Evolutionary conservation across 2,888 invertebrate genomes (phyloP).

Genomic region (Ischnus inquisitorius): DNA sequence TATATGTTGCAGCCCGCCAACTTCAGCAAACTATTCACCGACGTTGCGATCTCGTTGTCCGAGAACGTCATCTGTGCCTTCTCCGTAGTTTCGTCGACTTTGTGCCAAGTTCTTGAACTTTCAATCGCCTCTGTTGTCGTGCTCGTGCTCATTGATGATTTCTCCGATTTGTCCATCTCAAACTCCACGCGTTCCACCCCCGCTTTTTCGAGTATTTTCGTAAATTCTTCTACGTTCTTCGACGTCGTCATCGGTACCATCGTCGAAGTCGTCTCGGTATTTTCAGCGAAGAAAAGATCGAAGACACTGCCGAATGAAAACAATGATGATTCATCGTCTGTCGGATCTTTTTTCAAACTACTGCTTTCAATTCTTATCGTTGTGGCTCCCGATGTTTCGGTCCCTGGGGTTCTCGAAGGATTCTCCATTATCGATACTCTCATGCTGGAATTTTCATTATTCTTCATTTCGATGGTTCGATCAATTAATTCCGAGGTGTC

Average conservation of each 20-base stretch:
- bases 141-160: slow-evolving; percentile 36
- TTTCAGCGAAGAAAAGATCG: slow-evolving; percentile 87
- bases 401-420: slow-evolving; percentile 9
- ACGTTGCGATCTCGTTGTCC: slow-evolving; percentile 77
- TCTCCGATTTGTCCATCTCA: neutral
- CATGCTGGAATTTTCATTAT: neutral
- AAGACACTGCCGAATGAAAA: slow-evolving; percentile 89
- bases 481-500: neutral
- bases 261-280: slow-evolving; percentile 33
- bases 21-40: slow-evolving; percentile 89
- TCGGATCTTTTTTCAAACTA: slow-evolving; percentile 69
- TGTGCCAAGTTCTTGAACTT: slow-evolving; percentile 32
- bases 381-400: slow-evolving; percentile 10
- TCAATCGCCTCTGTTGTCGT: slow-evolving; percentile 17
- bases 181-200: neutral
- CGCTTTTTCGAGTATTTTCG: slow-evolving; percentile 20
- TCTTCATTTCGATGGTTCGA: neutral
- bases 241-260: neutral
- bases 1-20: slow-evolving; percentile 96
- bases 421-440: slow-evolving; percentile 17
- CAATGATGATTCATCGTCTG: slow-evolving; percentile 84
- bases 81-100: slow-evolving; percentile 57
- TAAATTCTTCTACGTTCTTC: slow-evolving; percentile 3
- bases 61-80: slow-evolving; percentile 64
- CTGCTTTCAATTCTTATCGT: neutral